Evolutionary conservation across 2,888 invertebrate species (phyloP).

Genomic region (Xestoiulus laeticollis): DNA sequence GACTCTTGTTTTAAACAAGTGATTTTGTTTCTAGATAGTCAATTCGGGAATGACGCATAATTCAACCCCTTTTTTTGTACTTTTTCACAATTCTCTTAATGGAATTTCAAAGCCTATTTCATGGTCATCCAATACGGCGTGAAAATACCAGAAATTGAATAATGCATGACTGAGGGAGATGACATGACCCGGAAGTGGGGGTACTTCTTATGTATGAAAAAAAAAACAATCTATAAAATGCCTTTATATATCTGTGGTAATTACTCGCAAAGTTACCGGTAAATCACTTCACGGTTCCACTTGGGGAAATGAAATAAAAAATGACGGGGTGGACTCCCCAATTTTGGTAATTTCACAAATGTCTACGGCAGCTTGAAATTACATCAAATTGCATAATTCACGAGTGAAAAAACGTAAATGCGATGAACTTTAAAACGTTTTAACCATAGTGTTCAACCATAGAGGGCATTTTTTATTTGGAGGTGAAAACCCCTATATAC

Average conservation of each 20-base stretch:
- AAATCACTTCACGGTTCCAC: not conserved
- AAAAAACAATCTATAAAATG: not conserved
- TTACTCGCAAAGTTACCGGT: not conserved
- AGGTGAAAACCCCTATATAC: not conserved
- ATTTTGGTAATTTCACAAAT: not conserved
- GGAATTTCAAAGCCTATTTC: slow-evolving; percentile 14
- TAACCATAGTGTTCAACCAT: slow-evolving; percentile 2
- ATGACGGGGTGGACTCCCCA: not conserved
- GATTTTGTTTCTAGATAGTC: too few relatives aligned
- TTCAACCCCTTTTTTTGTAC: not conserved
- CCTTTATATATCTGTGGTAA: not conserved
- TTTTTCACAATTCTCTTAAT: not conserved
- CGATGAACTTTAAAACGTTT: not conserved
- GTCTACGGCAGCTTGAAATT: slow-evolving; percentile 18
- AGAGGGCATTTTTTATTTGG: not conserved
- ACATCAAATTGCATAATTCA: not conserved
- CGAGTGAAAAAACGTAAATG: not conserved
- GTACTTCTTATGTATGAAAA: not conserved
- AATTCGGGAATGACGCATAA: too few relatives aligned
- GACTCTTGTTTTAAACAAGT: too few relatives aligned
- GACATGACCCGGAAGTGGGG: slow-evolving; percentile 20
- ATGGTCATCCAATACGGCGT: not conserved
- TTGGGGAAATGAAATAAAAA: slow-evolving; percentile 6
- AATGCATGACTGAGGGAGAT: slow-evolving; percentile 18
- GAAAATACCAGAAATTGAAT: slow-evolving; percentile 20